Evolutionary conservation across 2,888 invertebrate species (phyloP), one percentile per base, ranked within the genome.

Genomic region (Athetis lepigone): DNA sequence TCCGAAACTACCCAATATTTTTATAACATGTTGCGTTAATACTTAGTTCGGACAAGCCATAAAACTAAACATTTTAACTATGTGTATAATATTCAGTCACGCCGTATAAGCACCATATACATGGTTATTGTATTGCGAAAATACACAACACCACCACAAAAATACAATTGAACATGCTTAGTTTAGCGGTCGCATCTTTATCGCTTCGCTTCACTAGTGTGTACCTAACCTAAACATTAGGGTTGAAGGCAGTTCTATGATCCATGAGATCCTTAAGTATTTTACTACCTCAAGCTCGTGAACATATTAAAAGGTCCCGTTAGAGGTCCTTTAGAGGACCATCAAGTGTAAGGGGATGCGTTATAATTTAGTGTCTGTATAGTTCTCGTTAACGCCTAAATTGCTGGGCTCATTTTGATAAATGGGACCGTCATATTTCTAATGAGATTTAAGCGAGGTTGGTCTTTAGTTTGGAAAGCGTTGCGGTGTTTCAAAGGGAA

Each of bases 301-400:
- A 55, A 57, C 68, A 67, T 72, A 72, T 72, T 73, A 73, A 73
- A 73, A 72, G 57, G 57, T 39, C 18, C 36, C 54, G 33, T 55
- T 62, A 61, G 36, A 51, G 57, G 73, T 42, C 52, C 50, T 67
- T 57, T 50, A 61, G 59, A 51, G 51, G 43, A 72, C 37, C 25
- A 42, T 65, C 65, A 71, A 59, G 45, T 54, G 25, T 70, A 39
- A 67, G 63, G 63, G 45, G 65, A 25, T 25, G 50, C 40, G 23
- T 64, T 54, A 50, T 65, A 58, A 65, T 70, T 70, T 65, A 36
- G 39, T 50, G 37, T 16, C n/a, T 46, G 40, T 56, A 42, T 45
- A 56, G 56, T 45, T 50, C 45, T 58, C 36, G 40, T 71, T 58
- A 50, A 29, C 5, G 5, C 2, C 21, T 47, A 54, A 71, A 46